Conservation (phyloP, 1,140 invertebrate genomes). For the Andricus grossulariae region DNA sequence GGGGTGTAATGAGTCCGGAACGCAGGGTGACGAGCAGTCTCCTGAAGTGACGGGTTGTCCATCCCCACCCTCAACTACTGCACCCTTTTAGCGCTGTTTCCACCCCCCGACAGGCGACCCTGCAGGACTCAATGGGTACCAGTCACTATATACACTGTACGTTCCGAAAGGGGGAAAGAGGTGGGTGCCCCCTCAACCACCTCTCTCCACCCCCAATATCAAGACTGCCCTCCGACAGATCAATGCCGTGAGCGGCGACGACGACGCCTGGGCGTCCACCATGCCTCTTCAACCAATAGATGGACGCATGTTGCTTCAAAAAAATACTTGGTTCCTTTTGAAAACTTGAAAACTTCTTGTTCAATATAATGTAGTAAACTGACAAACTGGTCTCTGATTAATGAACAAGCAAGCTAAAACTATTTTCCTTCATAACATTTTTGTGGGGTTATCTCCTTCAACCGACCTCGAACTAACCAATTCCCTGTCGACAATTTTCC, state of each 20-base stretch:
- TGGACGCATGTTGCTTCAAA: not conserved
- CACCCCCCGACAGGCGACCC: conserved; percentile 21
- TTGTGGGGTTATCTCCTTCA: too few relatives aligned
- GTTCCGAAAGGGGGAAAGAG: conserved; percentile 32
- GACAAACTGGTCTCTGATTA: too few relatives aligned
- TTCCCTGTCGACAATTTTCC: too few relatives aligned
- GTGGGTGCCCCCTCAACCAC: conserved; percentile 46
- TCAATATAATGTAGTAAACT: too few relatives aligned
- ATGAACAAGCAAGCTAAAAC: too few relatives aligned
- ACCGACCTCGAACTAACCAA: too few relatives aligned
- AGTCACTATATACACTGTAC: conserved; percentile 31
- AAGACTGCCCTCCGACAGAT: conserved; percentile 73
- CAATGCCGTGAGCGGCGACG: conserved; percentile 71
- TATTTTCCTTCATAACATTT: too few relatives aligned
- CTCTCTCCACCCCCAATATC: conserved; percentile 68
- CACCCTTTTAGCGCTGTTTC: conserved; percentile 20
- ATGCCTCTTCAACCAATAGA: conserved; percentile 1
- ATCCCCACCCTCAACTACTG: conserved; percentile 44
- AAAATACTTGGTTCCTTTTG: conserved; percentile 12
- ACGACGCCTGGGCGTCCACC: conserved; percentile 66
- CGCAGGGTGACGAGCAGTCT: conserved; percentile 65
- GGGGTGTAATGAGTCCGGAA: conserved; percentile 56
- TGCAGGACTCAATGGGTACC: conserved; percentile 36
- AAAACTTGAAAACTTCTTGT: not conserved
- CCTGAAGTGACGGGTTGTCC: conserved; percentile 61